Evolutionary conservation across 2,888 invertebrate genomes (phyloP).

Genomic region (Dynastes maya): DNA sequence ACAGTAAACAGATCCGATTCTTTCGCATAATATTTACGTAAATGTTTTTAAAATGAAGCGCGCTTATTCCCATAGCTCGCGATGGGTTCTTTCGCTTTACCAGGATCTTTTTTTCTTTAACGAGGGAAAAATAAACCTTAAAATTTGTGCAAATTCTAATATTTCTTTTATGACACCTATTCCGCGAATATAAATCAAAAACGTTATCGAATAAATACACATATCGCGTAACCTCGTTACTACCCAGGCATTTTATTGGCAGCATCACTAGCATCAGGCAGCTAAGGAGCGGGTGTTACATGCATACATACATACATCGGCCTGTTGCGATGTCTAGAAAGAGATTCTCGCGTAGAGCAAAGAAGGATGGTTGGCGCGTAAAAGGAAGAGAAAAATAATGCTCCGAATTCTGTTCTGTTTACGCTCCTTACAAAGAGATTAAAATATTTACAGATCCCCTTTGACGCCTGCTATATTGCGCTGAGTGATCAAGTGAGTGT

Average conservation of each 20-base stretch:
- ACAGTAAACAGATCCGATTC: constrained; percentile 14
- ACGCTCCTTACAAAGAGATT: constrained; percentile 51
- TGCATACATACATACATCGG: neutral
- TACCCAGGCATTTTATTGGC: neutral
- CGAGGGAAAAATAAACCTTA: constrained; percentile 8
- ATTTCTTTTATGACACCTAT: constrained; percentile 28
- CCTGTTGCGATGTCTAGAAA: neutral
- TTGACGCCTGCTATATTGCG: constrained; percentile 51
- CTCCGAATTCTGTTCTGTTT: constrained; percentile 49
- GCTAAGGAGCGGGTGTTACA: constrained; percentile 4
- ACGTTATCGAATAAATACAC: constrained; percentile 36
- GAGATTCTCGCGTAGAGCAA: neutral
- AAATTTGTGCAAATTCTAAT: constrained; percentile 18
- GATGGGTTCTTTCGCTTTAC: neutral
- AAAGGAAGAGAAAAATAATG: constrained; percentile 42
- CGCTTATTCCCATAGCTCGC: neutral
- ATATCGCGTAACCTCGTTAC: constrained; percentile 25
- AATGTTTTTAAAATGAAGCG: constrained; percentile 25
- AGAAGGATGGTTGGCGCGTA: neutral
- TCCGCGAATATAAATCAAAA: constrained; percentile 37
- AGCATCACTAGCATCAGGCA: neutral
- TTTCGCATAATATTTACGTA: constrained; percentile 20
- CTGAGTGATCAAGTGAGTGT: constrained; percentile 54
- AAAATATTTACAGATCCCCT: constrained; percentile 53
- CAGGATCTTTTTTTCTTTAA: neutral